phyloP scores from a whole-genome alignment of 2,113 vertebrate species.

The Antennarius striatus region DNA sequence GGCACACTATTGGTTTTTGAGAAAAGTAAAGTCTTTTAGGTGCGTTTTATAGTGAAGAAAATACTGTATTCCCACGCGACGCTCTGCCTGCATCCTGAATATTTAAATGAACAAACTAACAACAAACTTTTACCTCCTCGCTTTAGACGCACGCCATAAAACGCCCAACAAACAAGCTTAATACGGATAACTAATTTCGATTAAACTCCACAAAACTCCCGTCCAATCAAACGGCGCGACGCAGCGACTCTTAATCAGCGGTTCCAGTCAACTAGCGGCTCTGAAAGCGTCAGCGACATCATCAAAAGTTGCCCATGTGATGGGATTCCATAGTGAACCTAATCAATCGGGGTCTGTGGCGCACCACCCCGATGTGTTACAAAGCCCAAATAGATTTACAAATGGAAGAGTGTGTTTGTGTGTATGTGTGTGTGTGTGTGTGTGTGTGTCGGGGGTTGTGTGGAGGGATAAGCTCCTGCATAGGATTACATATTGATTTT shows the following conservation, averaged over 20 bases:
- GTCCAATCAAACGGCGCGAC: conserved; percentile 36
- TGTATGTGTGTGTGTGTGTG: conserved; percentile 41
- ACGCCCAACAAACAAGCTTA: neutral
- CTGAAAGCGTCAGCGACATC: conserved; percentile 98
- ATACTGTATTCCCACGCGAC: too few relatives aligned
- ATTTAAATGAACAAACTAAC: too few relatives aligned
- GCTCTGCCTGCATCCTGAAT: too few relatives aligned
- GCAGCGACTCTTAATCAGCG: conserved; percentile 84
- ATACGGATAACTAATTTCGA: conserved; percentile 4
- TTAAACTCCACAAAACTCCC: conserved; percentile 33
- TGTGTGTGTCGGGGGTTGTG: conserved; percentile 56
- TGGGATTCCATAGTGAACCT: conserved; percentile 94
- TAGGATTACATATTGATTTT: conserved; percentile 99
- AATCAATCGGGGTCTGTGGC: conserved; percentile 98
- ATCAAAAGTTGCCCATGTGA: conserved; percentile 96
- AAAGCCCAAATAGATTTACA: conserved; percentile 99
- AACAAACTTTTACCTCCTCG: neutral
- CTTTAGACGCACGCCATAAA: neutral
- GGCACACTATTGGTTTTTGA: too few relatives aligned
- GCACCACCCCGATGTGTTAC: conserved; percentile 90
- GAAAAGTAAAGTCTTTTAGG: too few relatives aligned
- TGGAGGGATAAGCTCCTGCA: conserved; percentile 99
- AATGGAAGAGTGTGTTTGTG: conserved; percentile 86
- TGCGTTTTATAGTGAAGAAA: too few relatives aligned
- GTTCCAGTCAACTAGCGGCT: conserved; percentile 95